Percentiles rank a stretch among this genome's conserved stretches.
Conservation (phyloP, 2,888 invertebrate genomes). For the Conus canariensis region DNA sequence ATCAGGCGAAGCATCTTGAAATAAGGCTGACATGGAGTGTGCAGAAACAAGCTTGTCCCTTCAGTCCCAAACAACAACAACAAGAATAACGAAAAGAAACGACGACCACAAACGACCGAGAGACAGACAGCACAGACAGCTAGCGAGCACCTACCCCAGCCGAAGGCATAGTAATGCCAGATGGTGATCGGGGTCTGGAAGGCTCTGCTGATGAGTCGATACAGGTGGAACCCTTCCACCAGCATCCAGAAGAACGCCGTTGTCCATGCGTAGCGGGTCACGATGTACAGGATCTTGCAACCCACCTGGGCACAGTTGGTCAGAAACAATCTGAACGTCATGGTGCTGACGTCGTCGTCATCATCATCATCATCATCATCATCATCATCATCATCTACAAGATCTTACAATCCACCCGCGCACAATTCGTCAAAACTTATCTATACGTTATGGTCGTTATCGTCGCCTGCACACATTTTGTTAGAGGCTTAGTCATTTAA, state of each 20-base stretch:
- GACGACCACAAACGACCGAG: too few relatives aligned
- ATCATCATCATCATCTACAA: background rate
- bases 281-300: constrained; percentile 69
- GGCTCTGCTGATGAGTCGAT: constrained; percentile 71
- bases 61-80: too few relatives aligned
- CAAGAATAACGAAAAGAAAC: too few relatives aligned
- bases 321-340: background rate
- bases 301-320: constrained; percentile 58
- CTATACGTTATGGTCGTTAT: too few relatives aligned
- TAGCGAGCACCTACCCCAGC: constrained; percentile 70
- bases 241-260: constrained; percentile 75
- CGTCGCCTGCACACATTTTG: too few relatives aligned
- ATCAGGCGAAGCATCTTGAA: too few relatives aligned
- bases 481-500: too few relatives aligned
- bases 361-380: background rate
- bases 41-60: too few relatives aligned
- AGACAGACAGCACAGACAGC: too few relatives aligned
- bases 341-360: background rate
- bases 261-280: constrained; percentile 66
- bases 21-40: too few relatives aligned
- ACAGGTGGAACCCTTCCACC: constrained; percentile 73
- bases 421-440: too few relatives aligned
- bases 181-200: constrained; percentile 71
- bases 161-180: constrained; percentile 65
- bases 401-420: too few relatives aligned